A percentile compares a stretch with the other conserved stretches of the same genome.
Evolutionary conservation across 2,888 invertebrate genomes (phyloP).

Genomic region (Protonemura montana): DNA sequence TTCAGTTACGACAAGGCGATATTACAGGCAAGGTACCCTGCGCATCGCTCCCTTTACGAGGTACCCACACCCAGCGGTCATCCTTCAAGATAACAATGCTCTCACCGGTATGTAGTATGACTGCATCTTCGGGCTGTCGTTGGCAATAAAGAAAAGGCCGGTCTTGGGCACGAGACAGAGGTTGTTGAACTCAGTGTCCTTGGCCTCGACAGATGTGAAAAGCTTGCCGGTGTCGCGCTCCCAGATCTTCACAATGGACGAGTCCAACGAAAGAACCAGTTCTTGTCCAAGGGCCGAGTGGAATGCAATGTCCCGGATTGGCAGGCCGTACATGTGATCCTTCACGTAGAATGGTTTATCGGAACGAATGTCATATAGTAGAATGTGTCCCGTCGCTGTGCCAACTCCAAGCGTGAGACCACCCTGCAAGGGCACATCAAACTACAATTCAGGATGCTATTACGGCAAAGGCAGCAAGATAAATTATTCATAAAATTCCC

Average conservation of each 20-base stretch:
- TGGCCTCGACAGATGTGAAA: constrained; percentile 91
- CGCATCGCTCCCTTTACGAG: no score
- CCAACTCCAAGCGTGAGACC: constrained; percentile 86
- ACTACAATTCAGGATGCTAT: no score
- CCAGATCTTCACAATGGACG: constrained; percentile 90
- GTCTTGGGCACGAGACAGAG: constrained; percentile 89
- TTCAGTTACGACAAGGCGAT: no score
- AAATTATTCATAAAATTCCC: no score
- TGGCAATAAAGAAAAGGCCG: constrained; percentile 92
- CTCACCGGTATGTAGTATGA: constrained; percentile 90
- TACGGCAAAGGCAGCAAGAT: no score
- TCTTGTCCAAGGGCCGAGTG: constrained; percentile 72
- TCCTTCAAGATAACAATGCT: background rate
- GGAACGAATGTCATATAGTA: constrained; percentile 94
- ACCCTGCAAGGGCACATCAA: constrained; percentile 57
- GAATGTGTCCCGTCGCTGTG: constrained; percentile 90
- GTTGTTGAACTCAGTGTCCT: constrained; percentile 82
- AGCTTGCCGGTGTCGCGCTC: constrained; percentile 88
- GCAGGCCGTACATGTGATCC: constrained; percentile 93
- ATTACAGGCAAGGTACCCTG: no score
- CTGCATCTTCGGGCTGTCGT: constrained; percentile 92
- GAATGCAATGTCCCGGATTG: constrained; percentile 89
- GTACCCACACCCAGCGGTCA: background rate
- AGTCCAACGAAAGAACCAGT: constrained; percentile 88
- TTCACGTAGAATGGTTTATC: constrained; percentile 87